These are phyloP conservation scores for Sminthurides aquaticus DNA, from an alignment of 2,888 invertebrate species.

Conservation along the genomic window DNA sequence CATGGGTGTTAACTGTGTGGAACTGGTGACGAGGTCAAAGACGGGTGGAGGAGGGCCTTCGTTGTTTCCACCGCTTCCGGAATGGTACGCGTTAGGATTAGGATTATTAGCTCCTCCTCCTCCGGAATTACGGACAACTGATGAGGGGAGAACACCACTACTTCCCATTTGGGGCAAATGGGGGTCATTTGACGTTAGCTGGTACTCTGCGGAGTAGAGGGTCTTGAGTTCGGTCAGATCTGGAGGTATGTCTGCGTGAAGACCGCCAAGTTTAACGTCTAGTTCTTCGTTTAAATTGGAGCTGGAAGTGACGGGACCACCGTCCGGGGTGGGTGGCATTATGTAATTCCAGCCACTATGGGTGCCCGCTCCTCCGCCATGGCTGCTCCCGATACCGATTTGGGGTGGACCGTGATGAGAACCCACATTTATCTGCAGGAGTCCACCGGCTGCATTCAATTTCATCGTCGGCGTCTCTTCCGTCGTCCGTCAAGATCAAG, in stretches of 20 bases:
- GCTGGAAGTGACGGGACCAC: conserved; percentile 17
- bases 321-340: conserved; percentile 21
- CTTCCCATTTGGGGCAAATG: conserved; percentile 41
- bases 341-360: conserved; percentile 16
- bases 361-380: neutral
- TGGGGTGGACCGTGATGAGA: conserved; percentile 17
- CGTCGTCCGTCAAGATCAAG: conserved; percentile 21
- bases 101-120: neutral
- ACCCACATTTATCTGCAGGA: conserved; percentile 23
- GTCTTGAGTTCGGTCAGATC: conserved; percentile 64
- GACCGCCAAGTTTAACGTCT: conserved; percentile 13
- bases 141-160: conserved; percentile 19
- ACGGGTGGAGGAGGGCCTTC: conserved; percentile 24
- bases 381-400: neutral
- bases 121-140: neutral
- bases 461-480: conserved; percentile 25
- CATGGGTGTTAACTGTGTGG: conserved; percentile 34
- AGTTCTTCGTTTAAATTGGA: conserved; percentile 8
- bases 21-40: conserved; percentile 33
- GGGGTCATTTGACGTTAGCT: conserved; percentile 37
- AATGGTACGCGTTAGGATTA: conserved; percentile 27
- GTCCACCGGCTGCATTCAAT: conserved; percentile 26
- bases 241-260: conserved; percentile 20
- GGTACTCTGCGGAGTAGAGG: conserved; percentile 57
- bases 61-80: conserved; percentile 30